Conservation (phyloP, 2,113 vertebrate genomes). For the Calypte anna region DNA sequence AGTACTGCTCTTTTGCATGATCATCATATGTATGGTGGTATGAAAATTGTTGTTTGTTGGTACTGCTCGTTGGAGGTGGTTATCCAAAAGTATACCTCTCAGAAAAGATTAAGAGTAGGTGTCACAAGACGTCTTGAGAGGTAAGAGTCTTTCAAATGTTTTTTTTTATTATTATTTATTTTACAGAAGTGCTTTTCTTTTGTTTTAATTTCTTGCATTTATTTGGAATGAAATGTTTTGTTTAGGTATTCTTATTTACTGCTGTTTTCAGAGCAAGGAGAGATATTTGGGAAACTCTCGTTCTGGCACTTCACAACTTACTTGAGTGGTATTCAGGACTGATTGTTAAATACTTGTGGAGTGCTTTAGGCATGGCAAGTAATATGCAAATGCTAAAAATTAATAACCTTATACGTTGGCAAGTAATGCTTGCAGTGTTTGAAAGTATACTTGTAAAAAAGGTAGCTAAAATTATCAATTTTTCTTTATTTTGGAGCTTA, state of each 20-base stretch:
- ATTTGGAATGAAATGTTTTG: background rate
- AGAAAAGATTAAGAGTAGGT: background rate
- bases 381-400: background rate
- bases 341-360: background rate
- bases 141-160: background rate
- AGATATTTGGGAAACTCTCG: background rate
- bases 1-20: fast-evolving
- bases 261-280: background rate
- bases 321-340: fast-evolving
- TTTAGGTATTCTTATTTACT: background rate
- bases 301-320: background rate
- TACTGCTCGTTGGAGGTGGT: background rate
- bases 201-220: background rate
- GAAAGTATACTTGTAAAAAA: background rate
- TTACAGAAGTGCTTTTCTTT: background rate
- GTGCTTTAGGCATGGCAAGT: background rate
- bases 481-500: background rate
- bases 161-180: background rate
- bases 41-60: background rate
- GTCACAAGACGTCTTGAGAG: background rate
- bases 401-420: background rate
- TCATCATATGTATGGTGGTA: background rate
- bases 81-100: background rate
- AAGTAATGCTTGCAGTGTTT: background rate
- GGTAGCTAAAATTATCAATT: background rate